Evolutionary conservation across 2,888 invertebrate species (phyloP).

Genomic region (Ormia ochracea): DNA sequence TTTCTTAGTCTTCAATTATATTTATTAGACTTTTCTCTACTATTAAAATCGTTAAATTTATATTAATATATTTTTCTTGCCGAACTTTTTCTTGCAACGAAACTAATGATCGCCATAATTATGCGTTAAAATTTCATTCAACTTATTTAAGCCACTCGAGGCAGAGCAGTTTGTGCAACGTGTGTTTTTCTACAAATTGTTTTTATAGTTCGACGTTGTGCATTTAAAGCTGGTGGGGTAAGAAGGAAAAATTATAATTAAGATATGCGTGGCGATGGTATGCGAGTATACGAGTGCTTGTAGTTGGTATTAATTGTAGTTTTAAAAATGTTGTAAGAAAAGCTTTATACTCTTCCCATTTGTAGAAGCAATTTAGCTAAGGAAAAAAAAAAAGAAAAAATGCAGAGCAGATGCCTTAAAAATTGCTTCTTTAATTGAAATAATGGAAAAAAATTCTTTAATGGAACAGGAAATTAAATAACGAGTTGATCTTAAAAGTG

Average conservation of each 20-base stretch:
- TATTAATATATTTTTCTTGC: not conserved
- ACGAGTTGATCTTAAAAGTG: no score
- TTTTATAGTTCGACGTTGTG: not conserved
- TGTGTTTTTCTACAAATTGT: not conserved
- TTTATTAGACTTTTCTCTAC: not conserved
- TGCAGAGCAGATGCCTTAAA: not conserved
- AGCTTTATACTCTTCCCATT: not conserved
- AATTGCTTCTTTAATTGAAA: no score
- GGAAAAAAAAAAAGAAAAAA: not conserved
- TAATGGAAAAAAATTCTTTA: no score
- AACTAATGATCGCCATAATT: constrained; percentile 48
- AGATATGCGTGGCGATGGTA: constrained; percentile 23
- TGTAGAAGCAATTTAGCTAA: not conserved
- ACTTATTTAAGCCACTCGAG: constrained; percentile 24
- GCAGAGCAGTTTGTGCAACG: not conserved
- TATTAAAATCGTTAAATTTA: not conserved
- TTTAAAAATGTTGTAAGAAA: not conserved
- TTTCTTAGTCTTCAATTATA: not conserved
- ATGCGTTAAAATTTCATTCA: constrained; percentile 33
- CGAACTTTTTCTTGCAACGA: not conserved
- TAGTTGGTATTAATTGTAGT: constrained; percentile 45
- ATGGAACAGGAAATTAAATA: no score
- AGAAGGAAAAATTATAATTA: not conserved
- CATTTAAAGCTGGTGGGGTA: not conserved
- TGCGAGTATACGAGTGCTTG: no score